Conservation (phyloP, 2,888 invertebrate species). For the Microplitis manilae region DNA sequence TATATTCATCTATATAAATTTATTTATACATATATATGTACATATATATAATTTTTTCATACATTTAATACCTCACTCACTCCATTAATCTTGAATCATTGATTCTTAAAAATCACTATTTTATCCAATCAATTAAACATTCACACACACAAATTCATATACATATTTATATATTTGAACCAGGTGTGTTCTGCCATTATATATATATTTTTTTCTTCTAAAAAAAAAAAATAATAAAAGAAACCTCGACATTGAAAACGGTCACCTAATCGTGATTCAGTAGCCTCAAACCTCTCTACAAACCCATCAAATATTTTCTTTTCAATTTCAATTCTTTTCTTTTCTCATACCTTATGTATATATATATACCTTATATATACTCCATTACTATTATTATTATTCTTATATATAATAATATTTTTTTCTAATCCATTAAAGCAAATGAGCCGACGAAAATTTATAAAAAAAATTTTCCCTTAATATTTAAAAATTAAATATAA, state of each 20-base stretch:
- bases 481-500: neutral
- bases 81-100: too few relatives aligned
- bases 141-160: too few relatives aligned
- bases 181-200: neutral
- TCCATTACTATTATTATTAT: neutral
- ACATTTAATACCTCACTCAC: too few relatives aligned
- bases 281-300: slow-evolving; percentile 13
- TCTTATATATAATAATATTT: neutral
- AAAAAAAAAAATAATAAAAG: slow-evolving; percentile 4
- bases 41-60: slow-evolving; percentile 62
- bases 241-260: slow-evolving; percentile 22
- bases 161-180: neutral
- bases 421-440: neutral
- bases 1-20: too few relatives aligned
- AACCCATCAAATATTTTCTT: slow-evolving; percentile 13
- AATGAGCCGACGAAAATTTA: neutral
- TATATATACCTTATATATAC: neutral
- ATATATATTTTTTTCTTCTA: slow-evolving; percentile 51
- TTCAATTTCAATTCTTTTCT: slow-evolving; percentile 6
- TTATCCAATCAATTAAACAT: too few relatives aligned
- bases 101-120: too few relatives aligned
- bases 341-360: neutral
- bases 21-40: slow-evolving; percentile 16
- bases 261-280: slow-evolving; percentile 36
- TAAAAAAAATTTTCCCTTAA: neutral